A percentile compares a stretch with the other conserved stretches of the same genome.
Evolutionary conservation across 2,797 vertebrate genomes (phyloP).

Genomic region (Ctenochaetus hawaiiensis): DNA sequence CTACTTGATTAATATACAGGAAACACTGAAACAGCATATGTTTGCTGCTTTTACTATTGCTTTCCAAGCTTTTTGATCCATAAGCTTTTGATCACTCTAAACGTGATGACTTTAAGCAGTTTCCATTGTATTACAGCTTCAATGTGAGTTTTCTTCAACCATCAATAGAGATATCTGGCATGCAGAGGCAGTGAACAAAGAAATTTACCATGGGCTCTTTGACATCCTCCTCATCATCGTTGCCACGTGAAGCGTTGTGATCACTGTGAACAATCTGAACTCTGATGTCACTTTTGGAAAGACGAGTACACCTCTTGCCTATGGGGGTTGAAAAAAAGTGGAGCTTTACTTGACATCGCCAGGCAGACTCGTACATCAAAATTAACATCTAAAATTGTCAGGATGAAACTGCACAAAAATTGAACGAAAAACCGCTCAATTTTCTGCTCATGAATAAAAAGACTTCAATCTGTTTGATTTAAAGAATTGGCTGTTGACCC

Average conservation of each 20-base stretch:
- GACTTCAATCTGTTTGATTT: slow-evolving; percentile 33
- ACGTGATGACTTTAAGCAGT: too few species aligned
- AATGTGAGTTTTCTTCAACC: slow-evolving; percentile 15
- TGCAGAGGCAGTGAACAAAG: slow-evolving; percentile 16
- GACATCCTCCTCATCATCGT: slow-evolving; percentile 89
- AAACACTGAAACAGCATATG: too few species aligned
- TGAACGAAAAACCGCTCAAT: too few species aligned
- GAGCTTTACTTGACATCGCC: slow-evolving; percentile 30
- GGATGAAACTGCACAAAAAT: too few species aligned
- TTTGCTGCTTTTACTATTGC: too few species aligned
- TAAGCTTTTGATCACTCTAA: too few species aligned
- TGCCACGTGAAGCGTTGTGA: slow-evolving; percentile 87
- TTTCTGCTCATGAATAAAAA: slow-evolving; percentile 1
- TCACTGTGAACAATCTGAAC: slow-evolving; percentile 91
- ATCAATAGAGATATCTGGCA: slow-evolving; percentile 22
- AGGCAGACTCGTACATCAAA: too few species aligned
- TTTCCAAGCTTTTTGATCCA: too few species aligned
- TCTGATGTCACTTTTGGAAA: slow-evolving; percentile 91
- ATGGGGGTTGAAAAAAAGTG: slow-evolving; percentile 16
- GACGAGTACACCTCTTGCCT: slow-evolving; percentile 88
- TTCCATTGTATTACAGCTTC: slow-evolving; percentile 22
- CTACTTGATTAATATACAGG: too few species aligned
- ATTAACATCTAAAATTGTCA: too few species aligned
- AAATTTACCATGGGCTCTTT: slow-evolving; percentile 84
- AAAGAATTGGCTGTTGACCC: slow-evolving; percentile 60